These are phyloP conservation scores for Poliocrania exsul DNA, from an alignment of 2,797 vertebrate species.

Conservation along the genomic window DNA sequence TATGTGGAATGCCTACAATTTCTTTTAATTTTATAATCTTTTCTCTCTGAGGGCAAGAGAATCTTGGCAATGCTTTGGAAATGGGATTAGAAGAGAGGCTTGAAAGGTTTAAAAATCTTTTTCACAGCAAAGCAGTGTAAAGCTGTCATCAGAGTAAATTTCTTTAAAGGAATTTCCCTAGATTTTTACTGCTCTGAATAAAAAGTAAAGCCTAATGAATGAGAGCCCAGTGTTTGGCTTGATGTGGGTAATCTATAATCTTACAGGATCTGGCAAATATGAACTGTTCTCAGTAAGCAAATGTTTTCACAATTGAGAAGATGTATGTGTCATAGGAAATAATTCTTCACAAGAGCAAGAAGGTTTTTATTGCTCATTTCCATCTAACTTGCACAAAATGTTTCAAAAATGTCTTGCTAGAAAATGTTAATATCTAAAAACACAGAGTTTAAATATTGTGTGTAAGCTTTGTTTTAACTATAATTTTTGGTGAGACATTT, in stretches of 20 bases:
- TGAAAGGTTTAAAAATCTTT: slow-evolving; percentile 4
- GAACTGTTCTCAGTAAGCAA: slow-evolving; percentile 13
- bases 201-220: background rate
- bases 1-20: background rate
- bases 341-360: slow-evolving; percentile 22
- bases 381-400: slow-evolving; percentile 29
- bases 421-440: slow-evolving; percentile 21
- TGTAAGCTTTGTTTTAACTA: background rate
- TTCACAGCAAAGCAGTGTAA: background rate
- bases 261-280: background rate
- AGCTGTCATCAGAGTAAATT: background rate
- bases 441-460: background rate
- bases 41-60: background rate
- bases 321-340: slow-evolving; percentile 17
- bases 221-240: background rate
- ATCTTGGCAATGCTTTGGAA: background rate
- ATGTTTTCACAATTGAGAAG: slow-evolving; percentile 37
- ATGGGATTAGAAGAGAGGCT: background rate
- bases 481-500: background rate
- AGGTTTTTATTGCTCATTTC: slow-evolving; percentile 37
- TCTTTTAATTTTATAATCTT: background rate
- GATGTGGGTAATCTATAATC: background rate
- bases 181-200: background rate
- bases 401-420: slow-evolving; percentile 32
- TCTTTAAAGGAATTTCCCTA: background rate